Percentiles rank a stretch among this genome's conserved stretches.
Conservation (phyloP, 2,797 vertebrate species). For the Neosalanx taihuensis region DNA sequence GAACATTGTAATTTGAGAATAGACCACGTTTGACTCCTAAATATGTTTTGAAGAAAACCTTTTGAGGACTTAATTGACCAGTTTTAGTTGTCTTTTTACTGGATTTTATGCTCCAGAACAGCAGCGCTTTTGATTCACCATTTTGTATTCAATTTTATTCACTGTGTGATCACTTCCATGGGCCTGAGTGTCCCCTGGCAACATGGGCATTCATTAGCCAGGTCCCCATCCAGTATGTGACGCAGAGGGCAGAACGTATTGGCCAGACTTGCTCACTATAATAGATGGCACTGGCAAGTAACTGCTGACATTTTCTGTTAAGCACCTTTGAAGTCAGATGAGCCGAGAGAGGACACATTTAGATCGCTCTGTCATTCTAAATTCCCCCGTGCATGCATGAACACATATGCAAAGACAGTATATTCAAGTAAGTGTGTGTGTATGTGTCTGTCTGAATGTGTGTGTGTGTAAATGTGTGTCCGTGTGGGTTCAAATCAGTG, state of each 20-base stretch:
- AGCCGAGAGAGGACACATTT: constrained; percentile 7
- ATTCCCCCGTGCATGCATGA: background rate
- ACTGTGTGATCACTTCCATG: background rate
- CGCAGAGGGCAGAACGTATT: constrained; percentile 43
- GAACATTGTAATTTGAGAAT: background rate
- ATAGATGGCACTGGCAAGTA: constrained; percentile 30
- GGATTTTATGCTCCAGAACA: background rate
- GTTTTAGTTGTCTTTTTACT: background rate
- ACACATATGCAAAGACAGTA: background rate
- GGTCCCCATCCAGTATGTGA: constrained; percentile 28
- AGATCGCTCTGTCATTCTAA: constrained; percentile 1
- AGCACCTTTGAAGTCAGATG: constrained; percentile 22
- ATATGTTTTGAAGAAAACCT: background rate
- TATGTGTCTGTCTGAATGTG: background rate
- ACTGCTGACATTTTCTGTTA: constrained; percentile 30
- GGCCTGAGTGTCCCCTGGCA: constrained; percentile 20
- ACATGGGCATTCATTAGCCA: constrained; percentile 16
- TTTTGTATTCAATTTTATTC: background rate
- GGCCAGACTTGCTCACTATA: constrained; percentile 37
- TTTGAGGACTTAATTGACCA: background rate
- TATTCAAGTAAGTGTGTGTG: constrained; percentile 2
- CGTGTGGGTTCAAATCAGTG: background rate
- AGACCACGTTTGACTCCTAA: background rate
- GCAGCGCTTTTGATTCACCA: no score
- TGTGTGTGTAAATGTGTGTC: constrained; percentile 3